phyloP scores from a whole-genome alignment of 2,888 invertebrate genomes.

The Venusia cambrica region DNA sequence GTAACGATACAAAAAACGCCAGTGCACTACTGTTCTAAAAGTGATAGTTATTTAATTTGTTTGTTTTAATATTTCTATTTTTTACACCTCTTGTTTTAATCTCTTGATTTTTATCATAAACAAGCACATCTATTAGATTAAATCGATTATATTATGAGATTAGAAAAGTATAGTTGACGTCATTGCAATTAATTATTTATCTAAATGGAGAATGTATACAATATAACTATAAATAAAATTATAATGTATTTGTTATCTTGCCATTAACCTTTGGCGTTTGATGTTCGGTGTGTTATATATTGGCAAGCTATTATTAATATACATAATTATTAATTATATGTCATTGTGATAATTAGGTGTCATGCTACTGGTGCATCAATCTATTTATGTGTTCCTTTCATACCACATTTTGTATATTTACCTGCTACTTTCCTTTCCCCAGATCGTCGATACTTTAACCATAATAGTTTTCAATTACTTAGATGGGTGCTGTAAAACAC shows the following conservation, averaged over 20 bases:
- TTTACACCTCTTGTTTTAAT: conserved; percentile 37
- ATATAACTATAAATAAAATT: conserved; percentile 57
- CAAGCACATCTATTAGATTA: conserved; percentile 49
- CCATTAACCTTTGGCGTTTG: conserved; percentile 63
- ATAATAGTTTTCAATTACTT: no score
- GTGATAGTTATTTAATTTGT: no score
- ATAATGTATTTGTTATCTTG: conserved; percentile 61
- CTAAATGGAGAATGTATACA: conserved; percentile 66
- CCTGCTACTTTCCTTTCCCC: conserved; percentile 27
- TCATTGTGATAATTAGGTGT: conserved; percentile 72
- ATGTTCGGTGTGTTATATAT: conserved; percentile 69
- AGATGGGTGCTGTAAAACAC: no score
- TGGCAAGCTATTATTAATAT: conserved; percentile 58
- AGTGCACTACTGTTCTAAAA: no score
- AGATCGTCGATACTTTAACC: no score
- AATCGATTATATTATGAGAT: conserved; percentile 55
- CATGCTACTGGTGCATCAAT: conserved; percentile 59
- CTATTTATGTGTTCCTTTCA: no score
- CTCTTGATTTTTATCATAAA: no score
- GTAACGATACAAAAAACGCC: no score
- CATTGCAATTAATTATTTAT: conserved; percentile 65
- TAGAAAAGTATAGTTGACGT: conserved; percentile 72
- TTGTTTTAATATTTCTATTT: no score
- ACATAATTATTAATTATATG: conserved; percentile 41
- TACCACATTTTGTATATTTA: conserved; percentile 32